phyloP scores from a whole-genome alignment of 1,140 invertebrate genomes.

The Drosophila orena region DNA sequence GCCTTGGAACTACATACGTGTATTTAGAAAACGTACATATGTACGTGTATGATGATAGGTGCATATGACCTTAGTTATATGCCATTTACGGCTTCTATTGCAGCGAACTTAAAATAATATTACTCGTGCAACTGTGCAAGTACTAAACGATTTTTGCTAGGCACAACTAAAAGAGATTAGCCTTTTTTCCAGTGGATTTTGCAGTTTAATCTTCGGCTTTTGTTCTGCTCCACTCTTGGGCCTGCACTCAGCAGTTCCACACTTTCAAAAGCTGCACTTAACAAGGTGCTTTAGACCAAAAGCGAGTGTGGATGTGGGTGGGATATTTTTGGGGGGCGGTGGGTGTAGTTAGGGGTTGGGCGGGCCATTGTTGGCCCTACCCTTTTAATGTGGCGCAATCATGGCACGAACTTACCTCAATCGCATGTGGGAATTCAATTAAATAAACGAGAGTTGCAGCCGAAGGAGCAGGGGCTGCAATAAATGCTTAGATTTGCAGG shows the following conservation, averaged over 20 bases:
- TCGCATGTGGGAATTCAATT: constrained; percentile 71
- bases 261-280: constrained; percentile 54
- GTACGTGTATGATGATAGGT: no score
- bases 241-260: constrained; percentile 33
- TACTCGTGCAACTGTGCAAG: no score
- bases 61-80: no score
- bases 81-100: no score
- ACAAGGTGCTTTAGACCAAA: constrained; percentile 29
- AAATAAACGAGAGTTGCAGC: constrained; percentile 54
- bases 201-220: constrained; percentile 27
- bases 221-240: constrained; percentile 21
- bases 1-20: no score
- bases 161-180: neutral
- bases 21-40: no score
- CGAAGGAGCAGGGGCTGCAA: constrained; percentile 13
- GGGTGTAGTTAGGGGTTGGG: neutral
- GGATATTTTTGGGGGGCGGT: neutral
- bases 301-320: constrained; percentile 6
- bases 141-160: no score
- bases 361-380: constrained; percentile 7
- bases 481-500: constrained; percentile 49
- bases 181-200: neutral
- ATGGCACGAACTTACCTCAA: constrained; percentile 36
- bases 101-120: no score
- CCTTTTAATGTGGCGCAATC: constrained; percentile 51